phyloP scores from a whole-genome alignment of 2,888 invertebrate species.

The Hermaeophaga mercurialis region DNA sequence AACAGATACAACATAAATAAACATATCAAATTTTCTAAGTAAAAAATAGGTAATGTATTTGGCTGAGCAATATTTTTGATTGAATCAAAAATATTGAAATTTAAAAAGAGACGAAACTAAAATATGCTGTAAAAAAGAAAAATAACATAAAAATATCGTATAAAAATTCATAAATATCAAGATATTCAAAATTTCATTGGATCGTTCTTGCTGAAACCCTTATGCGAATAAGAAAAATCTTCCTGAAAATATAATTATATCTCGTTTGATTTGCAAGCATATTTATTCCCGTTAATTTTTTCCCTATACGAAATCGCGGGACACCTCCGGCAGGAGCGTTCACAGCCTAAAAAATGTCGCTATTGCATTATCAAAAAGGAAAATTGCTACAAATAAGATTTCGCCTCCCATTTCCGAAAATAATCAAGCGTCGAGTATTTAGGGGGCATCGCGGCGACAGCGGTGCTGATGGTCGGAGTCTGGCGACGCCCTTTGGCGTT shows the following conservation, averaged over 20 bases:
- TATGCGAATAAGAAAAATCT: neutral
- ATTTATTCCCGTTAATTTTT: conserved; percentile 15
- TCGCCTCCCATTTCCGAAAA: conserved; percentile 46
- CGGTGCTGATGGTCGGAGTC: conserved; percentile 29
- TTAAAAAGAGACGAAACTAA: too few relatives aligned
- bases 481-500: conserved; percentile 42
- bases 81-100: too few relatives aligned
- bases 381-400: conserved; percentile 49
- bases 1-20: too few relatives aligned
- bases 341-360: conserved; percentile 14
- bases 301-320: too few relatives aligned
- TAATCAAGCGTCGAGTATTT: conserved; percentile 42
- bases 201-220: too few relatives aligned
- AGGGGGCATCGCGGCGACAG: conserved; percentile 40
- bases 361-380: conserved; percentile 32
- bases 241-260: conserved; percentile 5
- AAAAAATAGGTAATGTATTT: too few relatives aligned
- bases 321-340: neutral
- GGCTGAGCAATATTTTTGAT: too few relatives aligned
- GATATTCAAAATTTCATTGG: too few relatives aligned
- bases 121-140: too few relatives aligned
- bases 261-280: neutral
- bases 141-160: too few relatives aligned
- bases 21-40: too few relatives aligned
- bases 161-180: too few relatives aligned